Base-by-base conservation (phyloP, 1,140 invertebrate genomes). In the Helicoverpa zea region DNA sequence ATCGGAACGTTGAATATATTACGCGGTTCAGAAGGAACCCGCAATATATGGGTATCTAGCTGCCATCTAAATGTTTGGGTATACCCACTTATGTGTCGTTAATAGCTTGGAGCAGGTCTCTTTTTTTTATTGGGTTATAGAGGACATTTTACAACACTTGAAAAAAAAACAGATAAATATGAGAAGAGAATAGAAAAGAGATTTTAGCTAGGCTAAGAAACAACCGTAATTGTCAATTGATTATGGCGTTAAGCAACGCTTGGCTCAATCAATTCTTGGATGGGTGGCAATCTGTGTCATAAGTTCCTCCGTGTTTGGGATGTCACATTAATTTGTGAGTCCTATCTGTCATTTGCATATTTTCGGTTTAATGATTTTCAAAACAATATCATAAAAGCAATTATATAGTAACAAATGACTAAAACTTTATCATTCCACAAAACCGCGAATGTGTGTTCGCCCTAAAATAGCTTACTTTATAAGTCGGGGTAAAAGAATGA, bases 401-500 rank as follows among this genome's bases (percentile, higher is more conserved):
- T 54, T 14, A 58, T 10, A 18, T 18, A 58, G 11, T 7, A 18
- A 18, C 11, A 58, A 58, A 58, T 18, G 9, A 58, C 16, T 5
- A 12, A 12, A 14, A 23, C 13, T 29, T 61, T 30, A 30, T 5
- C 29, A 5, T 63, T 63, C 13, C 29, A 10, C 11, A 30, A 13
- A 14, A 2, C 59, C 4, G 13, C 23, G 13, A 16, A 49, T 49
- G 63, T 47, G 63, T 66, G 43, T 16, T 16, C n/a, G 4, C 63
- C 63, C 35, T 66, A 18, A 43, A 49, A 14, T 49, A 35, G 43
- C n/a, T 49, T 49, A 68, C 43, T 68, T 68, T 49, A 23, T 18
- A 68, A 49, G 43, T 47, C 3, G 7, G 43, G 43, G 64, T 49
- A 68, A 68, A 18, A 43, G 64, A 68, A 68, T 68, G 64, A 68